Evolutionary conservation across 2,888 invertebrate species (phyloP).

Genomic region (Graphium colonna): DNA sequence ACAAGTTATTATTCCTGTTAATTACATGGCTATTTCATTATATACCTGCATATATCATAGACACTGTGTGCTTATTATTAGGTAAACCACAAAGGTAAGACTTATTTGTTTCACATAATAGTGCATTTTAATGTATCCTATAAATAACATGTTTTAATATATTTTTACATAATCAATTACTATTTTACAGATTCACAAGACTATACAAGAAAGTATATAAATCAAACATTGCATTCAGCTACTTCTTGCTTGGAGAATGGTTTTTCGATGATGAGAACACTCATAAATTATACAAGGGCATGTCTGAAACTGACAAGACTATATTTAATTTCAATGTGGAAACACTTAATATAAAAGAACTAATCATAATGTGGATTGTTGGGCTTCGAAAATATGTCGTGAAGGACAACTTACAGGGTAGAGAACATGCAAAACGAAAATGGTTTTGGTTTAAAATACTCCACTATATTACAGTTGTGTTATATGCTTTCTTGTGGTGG

Average conservation of each 20-base stretch:
- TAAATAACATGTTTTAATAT: background rate
- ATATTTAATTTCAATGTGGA: constrained; percentile 10
- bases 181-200: constrained; percentile 6
- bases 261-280: constrained; percentile 2
- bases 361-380: background rate
- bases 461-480: background rate
- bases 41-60: constrained; percentile 3
- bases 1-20: background rate
- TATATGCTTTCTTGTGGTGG: constrained; percentile 4
- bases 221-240: constrained; percentile 1
- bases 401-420: constrained; percentile 2
- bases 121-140: background rate
- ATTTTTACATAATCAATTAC: background rate
- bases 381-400: constrained; percentile 9
- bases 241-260: constrained; percentile 1
- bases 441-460: constrained; percentile 10
- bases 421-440: constrained; percentile 4
- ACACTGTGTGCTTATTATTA: background rate
- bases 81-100: constrained; percentile 5
- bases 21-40: constrained; percentile 9
- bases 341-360: background rate
- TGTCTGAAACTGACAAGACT: constrained; percentile 1
- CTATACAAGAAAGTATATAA: constrained; percentile 5
- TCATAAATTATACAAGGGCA: constrained; percentile 2
- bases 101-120: too few species aligned